Base-by-base conservation (phyloP, 1,140 invertebrate genomes). In the Ostrea edulis region DNA sequence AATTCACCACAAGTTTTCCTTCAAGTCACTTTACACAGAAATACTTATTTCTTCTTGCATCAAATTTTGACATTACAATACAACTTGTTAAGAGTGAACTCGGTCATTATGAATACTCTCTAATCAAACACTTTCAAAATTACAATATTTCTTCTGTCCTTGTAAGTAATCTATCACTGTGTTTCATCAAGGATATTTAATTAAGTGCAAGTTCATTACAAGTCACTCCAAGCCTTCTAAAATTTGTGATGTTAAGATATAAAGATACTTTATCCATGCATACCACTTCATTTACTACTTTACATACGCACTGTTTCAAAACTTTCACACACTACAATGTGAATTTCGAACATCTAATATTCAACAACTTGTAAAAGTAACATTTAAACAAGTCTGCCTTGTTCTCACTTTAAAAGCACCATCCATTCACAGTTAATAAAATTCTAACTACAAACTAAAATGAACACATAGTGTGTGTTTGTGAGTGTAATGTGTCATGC, bases 401-500 rank as follows among this genome's bases (percentile, higher is more conserved):
- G 3, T 4, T 58, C 20, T 58, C 14, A 20, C 20, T 58, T 58
- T 17, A 5, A 14, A 58, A 58, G 20, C 14, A 14, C 55, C 14
- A 20, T 58, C 20, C 3, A 14, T 20, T 58, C 20, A 20, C 55
- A 58, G 14, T 58, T 58, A 58, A 58, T 58, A 58, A 58, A 20
- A 3, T 58, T 58, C 20, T 14, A 58, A 58, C 55, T 58, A 14
- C 20, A 58, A 58, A 58, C 55, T 58, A 58, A 58, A 58, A 11
- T 71, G 68, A 71, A 71, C n/a, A 9, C n/a, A 9, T 71, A 8
- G 12, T 35, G 14, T 8, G 1, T 44, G 68, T 71, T 25, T 71
- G 25, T 71, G 25, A 35, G 12, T 71, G 22, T 71, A 35, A 29
- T 71, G 65, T 71, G 68, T 25, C 68, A 71, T 71, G 68, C 68